phyloP scores from a whole-genome alignment of 2,113 vertebrate genomes.

The Gopherus flavomarginatus region DNA sequence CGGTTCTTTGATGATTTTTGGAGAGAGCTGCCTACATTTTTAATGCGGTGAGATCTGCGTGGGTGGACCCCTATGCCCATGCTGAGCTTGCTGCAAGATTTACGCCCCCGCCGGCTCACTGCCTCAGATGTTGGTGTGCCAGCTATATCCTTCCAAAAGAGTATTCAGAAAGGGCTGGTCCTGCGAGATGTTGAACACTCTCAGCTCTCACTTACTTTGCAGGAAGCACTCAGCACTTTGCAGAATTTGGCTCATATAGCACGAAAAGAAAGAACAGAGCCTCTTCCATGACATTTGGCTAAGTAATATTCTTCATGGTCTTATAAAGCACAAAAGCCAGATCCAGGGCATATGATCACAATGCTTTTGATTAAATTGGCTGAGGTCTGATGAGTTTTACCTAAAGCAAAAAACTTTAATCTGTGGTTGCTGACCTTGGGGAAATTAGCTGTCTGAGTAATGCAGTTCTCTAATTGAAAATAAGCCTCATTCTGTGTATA shows the following conservation, averaged over 20 bases:
- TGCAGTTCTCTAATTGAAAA: not conserved
- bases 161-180: not conserved
- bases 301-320: not conserved
- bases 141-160: not conserved
- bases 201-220: constrained; percentile 14
- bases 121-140: not conserved
- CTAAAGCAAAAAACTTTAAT: not conserved
- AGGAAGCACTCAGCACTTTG: constrained; percentile 22
- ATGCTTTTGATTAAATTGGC: constrained; percentile 19
- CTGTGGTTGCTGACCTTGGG: not conserved
- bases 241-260: not conserved
- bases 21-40: not conserved
- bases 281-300: constrained; percentile 29
- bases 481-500: fast-evolving
- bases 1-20: not conserved
- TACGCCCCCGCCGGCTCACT: not conserved
- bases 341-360: not conserved
- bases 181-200: constrained; percentile 26
- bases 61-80: not conserved
- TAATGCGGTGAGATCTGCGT: not conserved
- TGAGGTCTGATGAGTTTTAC: not conserved
- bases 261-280: constrained; percentile 27
- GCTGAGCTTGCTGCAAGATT: not conserved
- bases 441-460: not conserved
- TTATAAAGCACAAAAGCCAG: not conserved